These are phyloP conservation scores for Rhea americana DNA, from an alignment of 2,113 vertebrate species.

Conservation along the genomic window DNA sequence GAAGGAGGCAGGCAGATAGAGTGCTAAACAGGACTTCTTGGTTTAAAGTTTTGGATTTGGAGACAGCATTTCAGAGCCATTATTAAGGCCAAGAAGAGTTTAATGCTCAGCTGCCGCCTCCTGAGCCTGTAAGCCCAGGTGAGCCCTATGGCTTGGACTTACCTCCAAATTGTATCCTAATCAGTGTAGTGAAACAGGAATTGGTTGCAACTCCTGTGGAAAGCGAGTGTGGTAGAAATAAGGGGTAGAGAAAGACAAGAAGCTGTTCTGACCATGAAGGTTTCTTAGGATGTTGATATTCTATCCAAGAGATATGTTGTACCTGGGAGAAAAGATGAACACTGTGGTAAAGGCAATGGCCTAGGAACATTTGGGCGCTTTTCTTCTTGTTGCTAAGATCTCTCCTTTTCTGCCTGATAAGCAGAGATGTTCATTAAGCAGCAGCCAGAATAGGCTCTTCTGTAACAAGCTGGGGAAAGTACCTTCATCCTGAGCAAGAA, in stretches of 20 bases:
- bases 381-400: background rate
- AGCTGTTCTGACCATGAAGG: background rate
- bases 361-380: background rate
- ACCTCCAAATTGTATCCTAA: background rate
- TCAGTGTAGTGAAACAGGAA: background rate
- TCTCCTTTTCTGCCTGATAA: background rate
- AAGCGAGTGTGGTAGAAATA: background rate
- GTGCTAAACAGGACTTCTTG: background rate
- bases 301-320: background rate
- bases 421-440: background rate
- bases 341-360: background rate
- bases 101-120: background rate
- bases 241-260: background rate
- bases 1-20: background rate
- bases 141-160: accelerated
- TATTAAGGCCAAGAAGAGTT: background rate
- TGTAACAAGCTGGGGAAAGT: background rate
- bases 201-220: background rate
- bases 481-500: slow-evolving; percentile 12
- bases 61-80: background rate
- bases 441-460: background rate
- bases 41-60: background rate
- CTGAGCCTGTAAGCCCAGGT: background rate
- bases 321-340: background rate
- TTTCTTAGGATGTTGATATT: background rate